These are phyloP conservation scores for Toxostoma redivivum DNA, from an alignment of 2,113 vertebrate genomes.

Conservation along the genomic window DNA sequence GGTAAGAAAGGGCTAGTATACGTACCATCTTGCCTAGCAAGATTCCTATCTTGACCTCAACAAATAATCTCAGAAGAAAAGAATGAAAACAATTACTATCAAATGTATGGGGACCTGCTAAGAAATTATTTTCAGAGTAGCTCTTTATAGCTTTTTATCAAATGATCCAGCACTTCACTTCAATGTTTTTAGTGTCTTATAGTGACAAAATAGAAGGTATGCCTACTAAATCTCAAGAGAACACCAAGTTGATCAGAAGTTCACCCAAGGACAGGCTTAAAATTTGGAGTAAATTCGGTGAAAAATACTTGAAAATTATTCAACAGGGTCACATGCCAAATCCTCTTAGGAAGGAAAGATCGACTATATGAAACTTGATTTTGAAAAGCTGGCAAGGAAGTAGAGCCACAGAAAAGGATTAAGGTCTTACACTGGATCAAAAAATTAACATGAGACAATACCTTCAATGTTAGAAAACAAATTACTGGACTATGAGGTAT, in stretches of 20 bases:
- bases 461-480: background rate
- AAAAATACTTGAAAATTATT: background rate
- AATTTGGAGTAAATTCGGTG: background rate
- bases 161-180: background rate
- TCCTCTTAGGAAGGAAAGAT: background rate
- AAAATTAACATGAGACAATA: background rate
- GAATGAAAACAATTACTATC: background rate
- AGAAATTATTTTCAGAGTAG: background rate
- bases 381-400: background rate
- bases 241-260: background rate
- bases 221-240: background rate
- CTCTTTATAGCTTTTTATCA: background rate
- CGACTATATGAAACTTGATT: background rate
- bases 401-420: background rate
- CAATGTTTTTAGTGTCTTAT: background rate
- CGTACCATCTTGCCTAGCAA: background rate
- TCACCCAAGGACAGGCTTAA: background rate
- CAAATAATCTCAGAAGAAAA: background rate
- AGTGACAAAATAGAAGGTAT: background rate
- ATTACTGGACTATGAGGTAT: background rate
- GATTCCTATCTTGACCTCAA: background rate
- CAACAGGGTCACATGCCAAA: background rate
- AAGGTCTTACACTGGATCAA: background rate
- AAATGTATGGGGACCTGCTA: background rate
- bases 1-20: background rate